These are phyloP conservation scores for Rhynchopsitta pachyrhyncha DNA, from an alignment of 2,113 vertebrate genomes.

Conservation along the genomic window DNA sequence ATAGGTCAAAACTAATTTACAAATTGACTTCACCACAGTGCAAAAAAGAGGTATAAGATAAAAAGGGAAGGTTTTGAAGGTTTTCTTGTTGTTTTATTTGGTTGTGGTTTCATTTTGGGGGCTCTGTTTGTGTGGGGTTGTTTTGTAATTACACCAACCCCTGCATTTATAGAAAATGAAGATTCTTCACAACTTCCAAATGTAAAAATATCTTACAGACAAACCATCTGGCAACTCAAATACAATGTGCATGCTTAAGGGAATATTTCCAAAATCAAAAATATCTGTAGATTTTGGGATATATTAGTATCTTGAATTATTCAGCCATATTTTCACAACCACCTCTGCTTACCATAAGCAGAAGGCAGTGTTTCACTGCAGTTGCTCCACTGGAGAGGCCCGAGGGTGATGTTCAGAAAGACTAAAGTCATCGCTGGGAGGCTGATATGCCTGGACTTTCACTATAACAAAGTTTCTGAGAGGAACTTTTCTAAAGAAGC, in stretches of 20 bases:
- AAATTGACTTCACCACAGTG: not conserved
- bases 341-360: not conserved
- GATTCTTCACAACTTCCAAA: not conserved
- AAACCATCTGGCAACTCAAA: not conserved
- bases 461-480: not conserved
- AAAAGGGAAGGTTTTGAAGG: not conserved
- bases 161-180: not conserved
- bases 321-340: not conserved
- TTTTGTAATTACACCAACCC: not conserved
- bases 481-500: not conserved
- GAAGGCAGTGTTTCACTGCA: not conserved
- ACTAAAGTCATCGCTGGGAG: not conserved
- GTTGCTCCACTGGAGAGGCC: not conserved
- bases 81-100: not conserved
- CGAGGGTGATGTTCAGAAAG: not conserved
- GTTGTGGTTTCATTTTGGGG: not conserved
- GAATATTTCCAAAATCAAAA: not conserved
- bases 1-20: not conserved
- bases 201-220: not conserved
- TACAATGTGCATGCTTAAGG: not conserved
- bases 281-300: not conserved
- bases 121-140: not conserved
- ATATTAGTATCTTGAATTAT: not conserved
- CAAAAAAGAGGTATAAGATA: not conserved
- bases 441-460: not conserved